Evolutionary conservation across 2,797 vertebrate genomes (phyloP).

Genomic region (Passerculus sandwichensis): DNA sequence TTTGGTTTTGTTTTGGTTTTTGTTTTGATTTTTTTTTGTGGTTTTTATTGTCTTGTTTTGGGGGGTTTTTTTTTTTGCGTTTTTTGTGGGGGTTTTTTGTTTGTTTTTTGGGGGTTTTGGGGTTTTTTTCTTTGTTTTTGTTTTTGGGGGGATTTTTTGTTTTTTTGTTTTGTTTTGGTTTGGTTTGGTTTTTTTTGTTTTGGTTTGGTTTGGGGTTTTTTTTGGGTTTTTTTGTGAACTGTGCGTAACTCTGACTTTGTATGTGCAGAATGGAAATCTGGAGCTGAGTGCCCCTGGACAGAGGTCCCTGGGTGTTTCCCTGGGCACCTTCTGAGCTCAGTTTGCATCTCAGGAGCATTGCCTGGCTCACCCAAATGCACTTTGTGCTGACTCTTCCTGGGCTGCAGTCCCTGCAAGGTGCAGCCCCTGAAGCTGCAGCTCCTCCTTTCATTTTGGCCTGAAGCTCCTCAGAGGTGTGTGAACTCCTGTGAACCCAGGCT

Average conservation of each 20-base stretch:
- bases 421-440: neutral
- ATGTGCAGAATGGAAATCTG: neutral
- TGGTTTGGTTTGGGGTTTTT: no score
- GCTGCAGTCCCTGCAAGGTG: neutral
- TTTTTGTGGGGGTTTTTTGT: no score
- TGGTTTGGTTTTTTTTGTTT: no score
- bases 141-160: no score
- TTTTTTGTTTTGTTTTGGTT: neutral
- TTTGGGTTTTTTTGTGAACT: neutral
- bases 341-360: accelerated
- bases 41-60: no score
- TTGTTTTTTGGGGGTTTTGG: no score
- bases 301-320: neutral
- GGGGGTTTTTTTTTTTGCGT: no score
- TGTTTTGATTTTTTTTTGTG: no score
- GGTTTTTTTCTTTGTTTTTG: no score
- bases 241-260: no score
- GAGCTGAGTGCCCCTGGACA: neutral
- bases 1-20: no score
- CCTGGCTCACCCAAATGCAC: no score
- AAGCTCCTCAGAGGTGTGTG: neutral
- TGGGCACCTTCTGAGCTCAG: neutral
- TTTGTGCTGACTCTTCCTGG: neutral
- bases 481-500: neutral
- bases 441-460: neutral